phyloP scores from a whole-genome alignment of 1,140 invertebrate genomes.

The Amyelois transitella region DNA sequence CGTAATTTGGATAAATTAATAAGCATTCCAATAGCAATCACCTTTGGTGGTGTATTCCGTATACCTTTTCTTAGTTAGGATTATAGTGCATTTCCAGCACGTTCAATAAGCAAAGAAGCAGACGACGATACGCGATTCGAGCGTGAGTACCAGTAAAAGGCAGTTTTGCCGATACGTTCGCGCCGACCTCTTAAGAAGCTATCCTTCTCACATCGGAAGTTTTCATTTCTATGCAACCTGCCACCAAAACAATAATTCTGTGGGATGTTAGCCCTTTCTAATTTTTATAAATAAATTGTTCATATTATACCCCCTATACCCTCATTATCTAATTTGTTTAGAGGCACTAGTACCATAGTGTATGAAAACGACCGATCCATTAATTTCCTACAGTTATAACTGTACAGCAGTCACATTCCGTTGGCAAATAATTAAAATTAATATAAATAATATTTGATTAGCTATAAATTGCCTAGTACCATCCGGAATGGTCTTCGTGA shows the following conservation, averaged over 20 bases:
- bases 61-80: constrained; percentile 62
- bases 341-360: constrained; percentile 13
- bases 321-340: background rate
- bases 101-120: constrained; percentile 28
- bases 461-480: constrained; percentile 71
- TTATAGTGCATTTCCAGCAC: constrained; percentile 48
- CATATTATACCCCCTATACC: background rate
- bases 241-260: background rate
- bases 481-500: constrained; percentile 69
- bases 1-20: constrained; percentile 15
- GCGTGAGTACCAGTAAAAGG: too few relatives aligned
- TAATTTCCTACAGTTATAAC: constrained; percentile 60
- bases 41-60: constrained; percentile 54
- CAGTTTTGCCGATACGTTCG: background rate
- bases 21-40: constrained; percentile 29
- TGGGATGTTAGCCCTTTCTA: background rate
- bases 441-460: constrained; percentile 70
- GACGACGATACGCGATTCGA: constrained; percentile 19
- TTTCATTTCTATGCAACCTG: constrained; percentile 24
- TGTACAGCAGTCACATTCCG: constrained; percentile 72
- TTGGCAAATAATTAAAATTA: constrained; percentile 67
- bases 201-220: constrained; percentile 30
- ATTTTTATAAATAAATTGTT: background rate
- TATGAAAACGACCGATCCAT: constrained; percentile 40
- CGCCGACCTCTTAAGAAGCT: constrained; percentile 14